Base-by-base conservation (phyloP, 2,797 vertebrate species). In the Sarcophilus harrisii region DNA sequence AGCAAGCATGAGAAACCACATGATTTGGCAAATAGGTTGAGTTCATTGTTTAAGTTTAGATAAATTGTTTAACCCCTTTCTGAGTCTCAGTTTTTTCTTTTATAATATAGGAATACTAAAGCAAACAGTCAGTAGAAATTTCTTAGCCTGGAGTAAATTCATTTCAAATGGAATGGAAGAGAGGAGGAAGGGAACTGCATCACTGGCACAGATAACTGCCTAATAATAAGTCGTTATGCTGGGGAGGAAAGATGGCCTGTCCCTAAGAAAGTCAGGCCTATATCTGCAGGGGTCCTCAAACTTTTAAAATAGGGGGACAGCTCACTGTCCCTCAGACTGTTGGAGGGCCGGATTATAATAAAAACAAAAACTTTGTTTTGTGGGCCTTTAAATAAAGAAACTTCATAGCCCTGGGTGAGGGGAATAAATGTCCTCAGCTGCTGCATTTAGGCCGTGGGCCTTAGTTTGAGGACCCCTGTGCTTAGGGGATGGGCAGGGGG, bases 1-100 rank as follows among this genome's bases (percentile, higher is more conserved):
- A 52, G 30, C 58, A 96, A 96, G 94, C 81, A 94, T 92, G 58
- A 38, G 54, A 97, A 96, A 95, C 13, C 29, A 92, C 58, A 55
- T 59, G 4, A 55, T 92, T 95, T 96, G 93, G 89, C 97, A 97
- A 96, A 87, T 59, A 96, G 62, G 38, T 66, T 52, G 60, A 90
- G 93, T 73, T 96, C 90, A 45, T 81, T 81, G 38, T 81, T 81
- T n/a, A 81, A 81, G 38, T 11, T 81, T 45, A 81, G 38, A 45
- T 9, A 81, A 81, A 81, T 45, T 18, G 45, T 5, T 62, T 62
- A 81, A 81, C 24, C 6, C 66, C n/a, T 73, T 73, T 38, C 16
- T 9, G n/a, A 73, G n/a, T 73, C 66, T 18, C 14, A 73, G 66
- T 38, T 73, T 73, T 66, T 73, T 73, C 18, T 73, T 32, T 21